These are phyloP conservation scores for Euura saliciscinereae DNA, from an alignment of 1,140 invertebrate genomes.

Conservation along the genomic window DNA sequence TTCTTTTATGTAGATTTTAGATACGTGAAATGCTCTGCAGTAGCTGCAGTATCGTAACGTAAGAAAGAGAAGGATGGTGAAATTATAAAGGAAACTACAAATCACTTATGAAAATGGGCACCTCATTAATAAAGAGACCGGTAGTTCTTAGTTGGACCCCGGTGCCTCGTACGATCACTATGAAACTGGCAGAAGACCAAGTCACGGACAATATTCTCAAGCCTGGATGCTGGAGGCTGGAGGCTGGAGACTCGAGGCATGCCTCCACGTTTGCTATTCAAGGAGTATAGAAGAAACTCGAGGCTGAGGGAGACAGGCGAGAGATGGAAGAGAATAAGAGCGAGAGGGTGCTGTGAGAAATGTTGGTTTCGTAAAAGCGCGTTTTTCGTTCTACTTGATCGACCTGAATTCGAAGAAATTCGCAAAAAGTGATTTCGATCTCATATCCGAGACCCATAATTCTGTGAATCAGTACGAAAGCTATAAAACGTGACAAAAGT, in stretches of 20 bases:
- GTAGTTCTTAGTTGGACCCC: neutral
- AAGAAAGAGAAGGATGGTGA: neutral
- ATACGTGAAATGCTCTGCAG: no score
- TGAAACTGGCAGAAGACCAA: slow-evolving; percentile 16
- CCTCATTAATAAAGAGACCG: slow-evolving; percentile 13
- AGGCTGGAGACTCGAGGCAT: neutral
- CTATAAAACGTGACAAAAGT: slow-evolving; percentile 2
- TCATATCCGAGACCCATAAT: no score
- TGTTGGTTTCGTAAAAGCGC: neutral
- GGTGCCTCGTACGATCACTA: neutral
- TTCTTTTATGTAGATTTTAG: no score
- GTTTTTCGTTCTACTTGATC: neutral
- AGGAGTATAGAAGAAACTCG: slow-evolving; percentile 1
- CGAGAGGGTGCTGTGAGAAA: slow-evolving; percentile 1
- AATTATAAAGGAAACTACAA: slow-evolving; percentile 10
- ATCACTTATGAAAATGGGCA: slow-evolving; percentile 13
- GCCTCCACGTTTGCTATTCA: slow-evolving; percentile 10
- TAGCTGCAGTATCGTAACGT: no score
- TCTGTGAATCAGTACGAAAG: no score
- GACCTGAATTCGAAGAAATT: neutral
- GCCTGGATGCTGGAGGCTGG: neutral
- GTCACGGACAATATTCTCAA: slow-evolving; percentile 15
- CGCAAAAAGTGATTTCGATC: neutral
- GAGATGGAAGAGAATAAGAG: slow-evolving; percentile 18
- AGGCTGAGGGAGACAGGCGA: slow-evolving; percentile 9